Evolutionary conservation across 2,888 invertebrate species (phyloP).

Genomic region (Caenorhabditis sulstoni): DNA sequence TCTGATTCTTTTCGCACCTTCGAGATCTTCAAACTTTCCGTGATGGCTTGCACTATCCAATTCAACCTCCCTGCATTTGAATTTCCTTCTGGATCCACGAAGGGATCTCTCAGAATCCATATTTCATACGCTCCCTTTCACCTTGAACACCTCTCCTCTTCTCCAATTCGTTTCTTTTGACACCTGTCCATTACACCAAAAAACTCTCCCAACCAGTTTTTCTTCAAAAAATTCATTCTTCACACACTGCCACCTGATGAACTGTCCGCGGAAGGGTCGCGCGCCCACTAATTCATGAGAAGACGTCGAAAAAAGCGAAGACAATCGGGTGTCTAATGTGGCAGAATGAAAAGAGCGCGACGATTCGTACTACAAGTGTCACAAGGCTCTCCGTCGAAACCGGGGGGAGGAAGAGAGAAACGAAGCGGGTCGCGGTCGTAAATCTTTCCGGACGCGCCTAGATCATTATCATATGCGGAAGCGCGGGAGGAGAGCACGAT

Average conservation of each 20-base stretch:
- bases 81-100: too few species aligned
- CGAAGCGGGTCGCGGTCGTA: slow-evolving; percentile 21
- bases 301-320: not conserved
- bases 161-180: not conserved
- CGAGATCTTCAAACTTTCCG: too few species aligned
- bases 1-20: too few species aligned
- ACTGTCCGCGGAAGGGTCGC: slow-evolving; percentile 2
- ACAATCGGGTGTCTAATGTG: slow-evolving; percentile 30
- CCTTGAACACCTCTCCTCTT: not conserved
- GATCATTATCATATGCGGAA: slow-evolving; percentile 58
- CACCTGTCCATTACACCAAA: not conserved
- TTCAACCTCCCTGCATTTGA: too few species aligned
- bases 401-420: not conserved
- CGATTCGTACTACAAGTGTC: slow-evolving; percentile 49
- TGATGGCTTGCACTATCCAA: too few species aligned
- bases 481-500: slow-evolving; percentile 28
- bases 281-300: too few species aligned
- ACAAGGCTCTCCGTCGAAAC: slow-evolving; percentile 11
- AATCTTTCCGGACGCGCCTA: slow-evolving; percentile 52
- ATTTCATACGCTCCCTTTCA: not conserved
- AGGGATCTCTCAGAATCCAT: not conserved
- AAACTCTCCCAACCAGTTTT: not conserved
- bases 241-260: slow-evolving; percentile 22
- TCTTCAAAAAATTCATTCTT: not conserved
- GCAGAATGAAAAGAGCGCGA: slow-evolving; percentile 23